phyloP scores from a whole-genome alignment of 2,113 vertebrate genomes.

The Rattus norvegicus region DNA sequence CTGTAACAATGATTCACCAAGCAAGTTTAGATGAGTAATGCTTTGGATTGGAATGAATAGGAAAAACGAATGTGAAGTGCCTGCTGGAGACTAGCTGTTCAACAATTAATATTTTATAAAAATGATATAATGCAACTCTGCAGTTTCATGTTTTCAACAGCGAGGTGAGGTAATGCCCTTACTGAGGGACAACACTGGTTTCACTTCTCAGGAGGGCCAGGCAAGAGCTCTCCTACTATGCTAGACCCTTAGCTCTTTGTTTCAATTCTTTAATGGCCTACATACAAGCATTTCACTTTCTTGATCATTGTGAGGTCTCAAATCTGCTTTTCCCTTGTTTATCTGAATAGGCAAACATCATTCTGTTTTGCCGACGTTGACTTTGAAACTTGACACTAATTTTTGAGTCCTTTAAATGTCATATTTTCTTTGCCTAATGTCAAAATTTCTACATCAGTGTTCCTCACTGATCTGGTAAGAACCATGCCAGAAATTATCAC shows the following conservation, averaged over 20 bases:
- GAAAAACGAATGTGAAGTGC: conserved; percentile 35
- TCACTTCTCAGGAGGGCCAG: not conserved
- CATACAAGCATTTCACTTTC: conserved; percentile 29
- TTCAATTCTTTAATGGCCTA: conserved; percentile 41
- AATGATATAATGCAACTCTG: conserved; percentile 36
- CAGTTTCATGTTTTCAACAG: conserved; percentile 57
- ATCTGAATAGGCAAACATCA: not conserved
- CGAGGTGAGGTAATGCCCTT: conserved; percentile 60
- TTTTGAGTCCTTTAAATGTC: not conserved
- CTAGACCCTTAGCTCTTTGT: not conserved
- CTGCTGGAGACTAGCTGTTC: conserved; percentile 51
- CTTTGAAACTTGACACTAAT: conserved; percentile 35
- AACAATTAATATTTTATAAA: conserved; percentile 65
- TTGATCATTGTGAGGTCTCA: conserved; percentile 2
- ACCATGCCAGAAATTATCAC: not conserved
- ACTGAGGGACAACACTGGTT: not conserved
- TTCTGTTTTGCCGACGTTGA: not conserved
- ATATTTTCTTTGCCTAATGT: not conserved
- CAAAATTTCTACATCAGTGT: not conserved
- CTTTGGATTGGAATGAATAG: conserved; percentile 66
- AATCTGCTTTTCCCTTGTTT: conserved; percentile 16
- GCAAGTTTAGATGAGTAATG: conserved; percentile 66
- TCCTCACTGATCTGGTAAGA: not conserved
- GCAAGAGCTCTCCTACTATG: not conserved
- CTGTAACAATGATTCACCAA: conserved; percentile 55